Base-by-base conservation (phyloP, 2,113 vertebrate species). In the Plecturocebus donacophilus region DNA sequence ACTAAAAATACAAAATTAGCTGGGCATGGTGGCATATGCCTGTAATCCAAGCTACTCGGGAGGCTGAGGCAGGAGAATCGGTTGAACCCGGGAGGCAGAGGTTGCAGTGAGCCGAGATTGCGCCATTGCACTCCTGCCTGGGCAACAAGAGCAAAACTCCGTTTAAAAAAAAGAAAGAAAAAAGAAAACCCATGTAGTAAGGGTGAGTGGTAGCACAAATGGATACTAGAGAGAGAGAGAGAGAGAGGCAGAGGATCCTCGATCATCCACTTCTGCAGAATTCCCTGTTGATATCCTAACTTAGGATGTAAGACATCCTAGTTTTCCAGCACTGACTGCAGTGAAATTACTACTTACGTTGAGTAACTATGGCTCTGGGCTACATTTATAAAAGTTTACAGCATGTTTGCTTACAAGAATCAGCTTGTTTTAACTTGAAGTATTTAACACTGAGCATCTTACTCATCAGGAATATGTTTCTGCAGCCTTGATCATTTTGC, bases 391-490 rank as follows among this genome's bases (percentile, higher is more conserved):
- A 82, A 86, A 70, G 52, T 84, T 82, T 70, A 86, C 56, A 52
- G 8, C 1, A 17, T 14, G 49, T 52, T 64, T 87, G 75, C 47
- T 77, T 83, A 52, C 9, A 45, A 64, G 71, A 58, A 82, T 49
- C 81, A 23, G 40, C n/a, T 66, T 83, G 27, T 35, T 73, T 87
- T 77, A 81, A 90, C 68, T 35, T 83, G 38, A 90, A 88, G 32
- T 45, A 42, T 32, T 91, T 93, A 76, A 86, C 54, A 49, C 4
- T 61, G 75, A 96, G 25, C 68, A 52, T 75, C 52, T 71, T 94
- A 47, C 38, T 96, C 61, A 91, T 56, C 25, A 75, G 91, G 79
- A 94, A 73, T 56, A 20, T 56, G 49, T 85, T 95, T 80, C 86
- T 88, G 58, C 21, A 66, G 61, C 52, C 70, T 45, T 81, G 47